These are phyloP conservation scores for Erpetoichthys calabaricus DNA, from an alignment of 2,797 vertebrate genomes.

Conservation along the genomic window DNA sequence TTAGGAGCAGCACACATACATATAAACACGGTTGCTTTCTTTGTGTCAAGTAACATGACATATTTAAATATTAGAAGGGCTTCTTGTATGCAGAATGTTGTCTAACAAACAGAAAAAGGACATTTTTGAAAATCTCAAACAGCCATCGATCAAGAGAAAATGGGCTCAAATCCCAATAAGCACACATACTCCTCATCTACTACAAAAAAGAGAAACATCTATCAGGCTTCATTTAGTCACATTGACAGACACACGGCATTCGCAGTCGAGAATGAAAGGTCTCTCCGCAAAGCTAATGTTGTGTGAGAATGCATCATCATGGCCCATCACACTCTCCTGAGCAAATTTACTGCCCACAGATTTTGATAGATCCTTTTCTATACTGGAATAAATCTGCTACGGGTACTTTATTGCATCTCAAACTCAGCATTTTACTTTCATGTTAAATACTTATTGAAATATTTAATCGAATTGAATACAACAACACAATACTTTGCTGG, in stretches of 20 bases:
- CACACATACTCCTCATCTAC: background rate
- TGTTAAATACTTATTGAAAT: too few species aligned
- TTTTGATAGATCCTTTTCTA: background rate
- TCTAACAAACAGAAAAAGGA: background rate
- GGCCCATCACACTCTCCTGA: background rate
- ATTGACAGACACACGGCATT: background rate
- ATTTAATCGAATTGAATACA: too few species aligned
- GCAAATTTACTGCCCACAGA: background rate
- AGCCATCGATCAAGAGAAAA: background rate
- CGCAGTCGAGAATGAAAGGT: background rate
- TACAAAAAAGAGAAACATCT: background rate
- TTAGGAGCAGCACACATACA: too few species aligned
- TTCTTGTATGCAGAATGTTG: too few species aligned
- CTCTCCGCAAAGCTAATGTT: background rate
- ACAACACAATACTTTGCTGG: too few species aligned
- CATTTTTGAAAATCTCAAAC: constrained; percentile 7
- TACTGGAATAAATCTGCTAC: background rate
- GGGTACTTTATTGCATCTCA: background rate
- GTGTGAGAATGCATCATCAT: background rate
- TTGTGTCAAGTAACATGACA: too few species aligned
- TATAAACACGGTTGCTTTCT: too few species aligned
- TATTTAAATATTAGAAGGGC: too few species aligned
- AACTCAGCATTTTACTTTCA: too few species aligned
- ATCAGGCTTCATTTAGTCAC: constrained; percentile 1
- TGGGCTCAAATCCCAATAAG: background rate